Evolutionary conservation across 2,888 invertebrate species (phyloP), one percentile per base, ranked within the genome.

Genomic region (Holacanthella duospinosa): DNA sequence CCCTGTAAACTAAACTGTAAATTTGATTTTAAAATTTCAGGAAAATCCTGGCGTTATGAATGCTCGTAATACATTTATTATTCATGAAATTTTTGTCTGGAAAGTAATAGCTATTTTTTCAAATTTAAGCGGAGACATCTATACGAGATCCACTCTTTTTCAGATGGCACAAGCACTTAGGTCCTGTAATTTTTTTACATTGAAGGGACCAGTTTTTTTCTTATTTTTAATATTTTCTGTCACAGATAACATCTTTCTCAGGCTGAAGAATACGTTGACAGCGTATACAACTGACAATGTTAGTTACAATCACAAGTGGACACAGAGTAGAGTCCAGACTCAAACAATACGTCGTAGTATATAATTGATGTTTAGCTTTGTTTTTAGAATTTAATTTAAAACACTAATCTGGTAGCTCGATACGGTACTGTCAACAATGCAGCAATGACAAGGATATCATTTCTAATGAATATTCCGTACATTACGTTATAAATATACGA

Each of bases 101-200:
- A 16, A 36, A n/a, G n/a, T n/a, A n/a, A n/a, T n/a, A n/a, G n/a
- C 16, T 36, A 36, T 36, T 6, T 36, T n/a, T 36, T 16, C 6
- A 9, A 9, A 9, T 16, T 36, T 9, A 6, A 36, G 36, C 36
- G 6, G 36, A 36, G 16, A 89, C 89, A 0, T 88, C 90, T 0
- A 90, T 91, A 89, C 81, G 91, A 1, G 92, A 92, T 78, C 91
- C 91, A 0, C 78, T 87, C 24, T 91, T 91, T 80, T 91, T 90
- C 79, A 84, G 88, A 75, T 90, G 87, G 88, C 91, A 92, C 75
- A 82, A 86, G 0, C 86, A 84, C 75, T 80, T 90, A 27, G 36
- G 36, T 36, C 6, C 6, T 6, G 16, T 16, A 9, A 9, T 6
- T 36, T 36, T 36, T n/a, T n/a, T n/a, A n/a, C n/a, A n/a, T n/a